Percentiles rank a stretch among this genome's conserved stretches.
Conservation (phyloP, 2,797 vertebrate genomes). For the Oreonectes daqikongensis region DNA sequence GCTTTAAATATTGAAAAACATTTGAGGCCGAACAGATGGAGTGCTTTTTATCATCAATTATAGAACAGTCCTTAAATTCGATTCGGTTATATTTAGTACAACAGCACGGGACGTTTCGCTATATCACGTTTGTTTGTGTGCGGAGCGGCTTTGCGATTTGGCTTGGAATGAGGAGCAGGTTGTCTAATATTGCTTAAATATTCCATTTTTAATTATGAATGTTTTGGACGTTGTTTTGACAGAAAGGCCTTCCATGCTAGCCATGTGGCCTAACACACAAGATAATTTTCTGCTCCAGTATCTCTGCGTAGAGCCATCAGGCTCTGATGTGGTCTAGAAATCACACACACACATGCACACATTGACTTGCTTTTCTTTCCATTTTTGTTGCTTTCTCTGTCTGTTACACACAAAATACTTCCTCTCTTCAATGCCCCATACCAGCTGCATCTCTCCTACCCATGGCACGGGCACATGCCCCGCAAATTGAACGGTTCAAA, state of each 20-base stretch:
- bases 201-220: conserved; percentile 47
- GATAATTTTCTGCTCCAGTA: conserved; percentile 67
- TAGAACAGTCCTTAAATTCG: background rate
- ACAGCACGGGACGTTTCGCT: background rate
- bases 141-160: background rate
- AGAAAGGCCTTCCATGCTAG: conserved; percentile 46
- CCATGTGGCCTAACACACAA: conserved; percentile 50
- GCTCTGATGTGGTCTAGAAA: conserved; percentile 75
- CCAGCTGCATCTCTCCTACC: conserved; percentile 79
- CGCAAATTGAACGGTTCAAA: conserved; percentile 79
- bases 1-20: conserved; percentile 49
- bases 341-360: conserved; percentile 67
- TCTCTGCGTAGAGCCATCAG: conserved; percentile 72
- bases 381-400: conserved; percentile 28
- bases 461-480: conserved; percentile 76
- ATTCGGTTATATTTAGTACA: background rate
- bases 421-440: conserved; percentile 64
- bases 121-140: too few species aligned
- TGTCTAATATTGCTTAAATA: conserved; percentile 14
- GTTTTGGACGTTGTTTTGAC: conserved; percentile 37
- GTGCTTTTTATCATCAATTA: conserved; percentile 1
- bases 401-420: conserved; percentile 26
- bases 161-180: background rate
- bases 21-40: background rate
- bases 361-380: conserved; percentile 14